Percentiles rank a stretch among this genome's conserved stretches.
phyloP scores from a whole-genome alignment of 1,140 invertebrate species.

The Babylonia areolata region DNA sequence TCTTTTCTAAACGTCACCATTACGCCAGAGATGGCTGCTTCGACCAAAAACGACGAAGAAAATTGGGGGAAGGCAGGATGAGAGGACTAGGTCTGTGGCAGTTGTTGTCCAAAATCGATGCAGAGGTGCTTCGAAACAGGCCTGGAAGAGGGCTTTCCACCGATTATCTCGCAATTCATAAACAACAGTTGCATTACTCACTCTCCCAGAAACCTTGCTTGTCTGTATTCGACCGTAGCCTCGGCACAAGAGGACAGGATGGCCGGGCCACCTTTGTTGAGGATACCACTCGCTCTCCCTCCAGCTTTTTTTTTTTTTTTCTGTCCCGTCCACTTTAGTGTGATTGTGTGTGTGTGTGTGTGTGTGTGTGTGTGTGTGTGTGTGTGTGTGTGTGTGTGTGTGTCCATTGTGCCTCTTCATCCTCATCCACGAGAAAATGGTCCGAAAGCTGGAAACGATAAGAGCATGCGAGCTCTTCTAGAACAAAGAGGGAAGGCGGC shows the following conservation, averaged over 20 bases:
- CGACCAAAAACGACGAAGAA: not conserved
- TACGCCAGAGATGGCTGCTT: not conserved
- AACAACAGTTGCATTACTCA: constrained; percentile 12
- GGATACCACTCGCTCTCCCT: not conserved
- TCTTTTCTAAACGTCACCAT: not conserved
- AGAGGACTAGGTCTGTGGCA: not conserved
- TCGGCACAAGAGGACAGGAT: too few relatives aligned
- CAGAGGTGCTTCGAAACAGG: not conserved
- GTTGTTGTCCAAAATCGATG: not conserved
- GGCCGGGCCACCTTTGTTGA: not conserved
- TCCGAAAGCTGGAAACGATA: not conserved
- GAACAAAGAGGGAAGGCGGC: not conserved
- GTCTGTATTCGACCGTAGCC: not conserved
- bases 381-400: too few relatives aligned
- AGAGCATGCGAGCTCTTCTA: not conserved
- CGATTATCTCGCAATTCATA: constrained; percentile 3
- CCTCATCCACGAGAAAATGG: not conserved
- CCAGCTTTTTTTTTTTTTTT: not conserved
- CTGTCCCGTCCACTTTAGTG: not conserved
- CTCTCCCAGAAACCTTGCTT: not conserved
- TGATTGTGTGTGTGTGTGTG: too few relatives aligned
- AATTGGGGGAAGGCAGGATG: not conserved
- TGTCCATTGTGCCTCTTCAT: too few relatives aligned
- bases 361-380: too few relatives aligned
- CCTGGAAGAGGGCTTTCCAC: not conserved